A percentile compares a stretch with the other conserved stretches of the same genome.
These are phyloP conservation scores for Clarias gariepinus DNA, from an alignment of 2,113 vertebrate genomes.

Conservation along the genomic window DNA sequence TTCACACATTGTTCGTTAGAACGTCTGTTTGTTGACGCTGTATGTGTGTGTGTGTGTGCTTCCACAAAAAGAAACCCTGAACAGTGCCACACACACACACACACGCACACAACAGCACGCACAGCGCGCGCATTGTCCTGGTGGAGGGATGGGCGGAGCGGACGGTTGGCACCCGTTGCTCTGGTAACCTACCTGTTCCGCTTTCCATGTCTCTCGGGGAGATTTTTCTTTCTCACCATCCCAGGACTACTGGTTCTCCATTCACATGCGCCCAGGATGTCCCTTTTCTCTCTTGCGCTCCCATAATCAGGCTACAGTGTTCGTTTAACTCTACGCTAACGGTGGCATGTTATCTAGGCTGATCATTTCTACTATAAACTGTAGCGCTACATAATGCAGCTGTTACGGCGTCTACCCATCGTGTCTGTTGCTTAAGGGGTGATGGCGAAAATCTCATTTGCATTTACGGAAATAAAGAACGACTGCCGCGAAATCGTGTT, in stretches of 20 bases:
- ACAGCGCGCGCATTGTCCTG: slow-evolving; percentile 72
- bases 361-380: neutral
- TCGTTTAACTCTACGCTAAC: too few species aligned
- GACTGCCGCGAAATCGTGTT: neutral
- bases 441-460: neutral
- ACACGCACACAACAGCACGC: slow-evolving; percentile 5
- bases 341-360: neutral
- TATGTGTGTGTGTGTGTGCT: neutral
- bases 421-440: neutral
- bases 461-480: neutral
- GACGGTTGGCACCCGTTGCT: slow-evolving; percentile 72
- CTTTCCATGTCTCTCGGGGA: slow-evolving; percentile 21
- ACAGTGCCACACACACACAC: neutral
- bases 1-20: neutral
- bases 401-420: neutral
- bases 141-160: slow-evolving; percentile 67
- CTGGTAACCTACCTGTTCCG: slow-evolving; percentile 74
- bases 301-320: neutral
- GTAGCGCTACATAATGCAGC: neutral
- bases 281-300: neutral
- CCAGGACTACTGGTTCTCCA: slow-evolving; percentile 39
- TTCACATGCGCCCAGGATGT: neutral
- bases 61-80: too few species aligned
- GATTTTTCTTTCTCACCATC: slow-evolving; percentile 48
- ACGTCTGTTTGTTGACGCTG: neutral